A percentile compares a stretch with the other conserved stretches of the same genome.
Evolutionary conservation across 2,797 vertebrate species (phyloP).

Genomic region (Cottoperca gobio): DNA sequence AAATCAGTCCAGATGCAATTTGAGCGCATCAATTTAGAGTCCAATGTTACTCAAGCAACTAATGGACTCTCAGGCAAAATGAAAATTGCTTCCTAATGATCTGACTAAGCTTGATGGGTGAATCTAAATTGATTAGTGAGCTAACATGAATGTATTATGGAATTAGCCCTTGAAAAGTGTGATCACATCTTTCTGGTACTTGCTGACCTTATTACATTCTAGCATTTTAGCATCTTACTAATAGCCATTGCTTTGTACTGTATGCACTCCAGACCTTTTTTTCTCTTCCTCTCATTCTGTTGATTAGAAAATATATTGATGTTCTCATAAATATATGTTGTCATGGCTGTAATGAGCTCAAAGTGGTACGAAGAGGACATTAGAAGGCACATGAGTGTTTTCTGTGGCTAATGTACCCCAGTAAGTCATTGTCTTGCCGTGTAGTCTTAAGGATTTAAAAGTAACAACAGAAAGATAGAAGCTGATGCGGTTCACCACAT

Average conservation of each 20-base stretch:
- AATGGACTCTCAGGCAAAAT: constrained; percentile 84
- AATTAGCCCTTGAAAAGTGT: constrained; percentile 81
- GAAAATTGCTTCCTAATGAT: constrained; percentile 87
- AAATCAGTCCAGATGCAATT: constrained; percentile 82
- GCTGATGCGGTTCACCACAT: too few relatives aligned
- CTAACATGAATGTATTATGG: constrained; percentile 82
- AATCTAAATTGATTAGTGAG: constrained; percentile 83
- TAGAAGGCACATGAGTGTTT: constrained; percentile 22
- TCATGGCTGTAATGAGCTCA: constrained; percentile 32
- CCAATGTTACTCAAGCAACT: constrained; percentile 81
- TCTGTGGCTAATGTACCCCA: constrained; percentile 26
- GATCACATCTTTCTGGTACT: constrained; percentile 73
- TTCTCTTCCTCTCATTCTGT: constrained; percentile 18
- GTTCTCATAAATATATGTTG: constrained; percentile 30
- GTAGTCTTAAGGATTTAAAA: background rate
- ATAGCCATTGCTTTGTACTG: constrained; percentile 40
- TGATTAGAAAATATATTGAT: constrained; percentile 39
- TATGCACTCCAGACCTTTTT: constrained; percentile 25
- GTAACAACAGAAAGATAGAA: background rate
- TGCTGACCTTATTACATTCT: constrained; percentile 68
- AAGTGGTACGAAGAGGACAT: constrained; percentile 24
- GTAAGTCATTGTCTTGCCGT: background rate
- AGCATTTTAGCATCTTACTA: constrained; percentile 50
- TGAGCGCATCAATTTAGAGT: constrained; percentile 81
- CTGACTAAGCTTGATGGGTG: constrained; percentile 83